phyloP scores from a whole-genome alignment of 2,797 vertebrate species.

The Thamnophis elegans region DNA sequence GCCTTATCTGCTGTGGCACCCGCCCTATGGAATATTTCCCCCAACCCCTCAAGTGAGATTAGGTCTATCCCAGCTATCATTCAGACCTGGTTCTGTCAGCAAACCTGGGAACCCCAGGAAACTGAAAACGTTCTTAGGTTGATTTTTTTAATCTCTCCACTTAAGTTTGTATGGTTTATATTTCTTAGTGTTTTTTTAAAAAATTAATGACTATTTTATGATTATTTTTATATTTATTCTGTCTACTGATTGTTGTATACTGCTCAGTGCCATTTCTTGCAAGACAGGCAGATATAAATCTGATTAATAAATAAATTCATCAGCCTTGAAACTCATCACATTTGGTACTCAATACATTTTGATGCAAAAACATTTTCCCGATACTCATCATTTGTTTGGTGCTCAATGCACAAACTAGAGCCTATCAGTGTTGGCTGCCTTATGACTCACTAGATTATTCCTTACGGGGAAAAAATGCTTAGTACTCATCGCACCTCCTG shows the following conservation, averaged over 20 bases:
- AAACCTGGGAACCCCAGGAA: not conserved
- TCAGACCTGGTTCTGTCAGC: not conserved
- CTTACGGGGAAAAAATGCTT: too few relatives aligned
- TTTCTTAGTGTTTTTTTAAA: not conserved
- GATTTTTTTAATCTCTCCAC: not conserved
- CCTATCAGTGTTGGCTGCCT: too few relatives aligned
- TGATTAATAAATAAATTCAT: not conserved
- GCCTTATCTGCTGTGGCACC: not conserved
- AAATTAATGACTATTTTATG: not conserved
- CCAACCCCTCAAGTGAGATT: not conserved
- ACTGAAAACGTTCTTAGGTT: not conserved
- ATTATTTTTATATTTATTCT: not conserved
- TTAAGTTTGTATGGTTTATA: not conserved
- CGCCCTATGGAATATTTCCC: not conserved
- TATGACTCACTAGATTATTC: too few relatives aligned
- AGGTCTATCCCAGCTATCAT: not conserved
- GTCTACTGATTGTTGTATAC: not conserved
- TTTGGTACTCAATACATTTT: not conserved
- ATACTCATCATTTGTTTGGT: too few relatives aligned
- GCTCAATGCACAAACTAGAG: too few relatives aligned
- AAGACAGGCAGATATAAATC: not conserved
- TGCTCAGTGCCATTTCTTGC: not conserved
- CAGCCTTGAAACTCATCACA: not conserved
- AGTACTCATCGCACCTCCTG: too few relatives aligned
- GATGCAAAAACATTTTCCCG: not conserved